These are phyloP conservation scores for Phragmatobia fuliginosa DNA, from an alignment of 2,888 invertebrate species.

Conservation along the genomic window DNA sequence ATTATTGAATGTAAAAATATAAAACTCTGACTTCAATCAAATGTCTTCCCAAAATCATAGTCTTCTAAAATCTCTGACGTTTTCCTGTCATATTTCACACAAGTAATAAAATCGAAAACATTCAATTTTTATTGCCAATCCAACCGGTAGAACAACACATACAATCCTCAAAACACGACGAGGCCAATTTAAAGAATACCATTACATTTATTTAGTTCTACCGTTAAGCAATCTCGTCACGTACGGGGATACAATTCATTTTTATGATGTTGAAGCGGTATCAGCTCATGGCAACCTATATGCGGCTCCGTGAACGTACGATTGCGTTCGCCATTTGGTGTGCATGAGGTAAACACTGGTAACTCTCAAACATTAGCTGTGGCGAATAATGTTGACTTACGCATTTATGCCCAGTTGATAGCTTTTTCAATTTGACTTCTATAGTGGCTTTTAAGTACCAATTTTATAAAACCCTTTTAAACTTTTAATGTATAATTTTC, in stretches of 20 bases:
- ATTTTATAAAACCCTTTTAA: too few species aligned
- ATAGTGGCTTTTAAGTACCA: neutral
- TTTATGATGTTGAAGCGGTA: conserved; percentile 64
- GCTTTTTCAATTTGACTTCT: neutral
- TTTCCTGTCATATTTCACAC: neutral
- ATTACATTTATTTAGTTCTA: conserved; percentile 46
- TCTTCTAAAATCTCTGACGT: neutral
- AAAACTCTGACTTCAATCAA: too few species aligned
- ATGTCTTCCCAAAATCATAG: neutral
- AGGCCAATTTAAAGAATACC: conserved; percentile 42
- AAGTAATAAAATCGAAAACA: conserved; percentile 23
- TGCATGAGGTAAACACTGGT: conserved; percentile 40
- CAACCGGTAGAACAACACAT: conserved; percentile 16
- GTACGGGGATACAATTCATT: conserved; percentile 70
- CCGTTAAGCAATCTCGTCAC: conserved; percentile 59
- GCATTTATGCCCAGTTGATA: conserved; percentile 1
- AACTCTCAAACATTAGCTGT: conserved; percentile 7
- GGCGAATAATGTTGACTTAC: conserved; percentile 6
- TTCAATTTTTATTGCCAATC: conserved; percentile 28
- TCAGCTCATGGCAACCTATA: conserved; percentile 37
- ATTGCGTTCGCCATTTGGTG: conserved; percentile 18
- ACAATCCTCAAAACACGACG: conserved; percentile 30
- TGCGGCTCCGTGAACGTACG: conserved; percentile 13
- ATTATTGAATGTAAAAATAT: neutral
- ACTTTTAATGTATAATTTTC: too few species aligned